Evolutionary conservation across 2,888 invertebrate species (phyloP), one percentile per base, ranked within the genome.

Genomic region (Sarcophaga rosellei): DNA sequence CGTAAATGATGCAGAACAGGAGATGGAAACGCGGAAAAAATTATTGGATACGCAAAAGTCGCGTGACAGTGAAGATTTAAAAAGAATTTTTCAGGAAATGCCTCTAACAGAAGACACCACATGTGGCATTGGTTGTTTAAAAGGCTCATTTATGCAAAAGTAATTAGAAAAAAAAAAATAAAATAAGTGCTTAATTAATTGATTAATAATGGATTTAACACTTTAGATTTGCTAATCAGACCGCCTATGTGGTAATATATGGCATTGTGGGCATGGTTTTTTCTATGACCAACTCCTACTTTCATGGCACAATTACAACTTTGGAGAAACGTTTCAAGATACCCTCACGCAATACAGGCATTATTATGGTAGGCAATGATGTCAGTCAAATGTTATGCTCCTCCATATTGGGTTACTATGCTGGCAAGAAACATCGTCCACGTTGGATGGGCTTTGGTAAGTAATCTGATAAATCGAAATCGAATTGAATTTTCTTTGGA

Each of bases 251-350:
- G 3, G 93, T 95, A 78, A 91, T 96, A 0, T 96, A 95, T 89
- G 95, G 96, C 17, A 91, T 96, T n/a, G 93, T 95, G 10, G 96
- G 96, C 1, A 95, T 95, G 88, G 94, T 95, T 83, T 95, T 95
- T 90, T 94, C 95, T n/a, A 96, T 96, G 88, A 95, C 95, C 78
- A 95, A 94, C 89, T 94, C 96, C 0, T 96, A 96, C 90, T 96
- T 95, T 89, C 95, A 95, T 89, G 96, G 95, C 4, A 96, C 95
- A 20, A 95, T 96, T 76, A 95, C 96, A 25, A 96, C 96, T 0
- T 92, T 96, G 88, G 96, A 96, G 90, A 96, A 96, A 90, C 94
- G 96, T 87, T 96, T 95, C 90, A 95, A 95, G 91, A 96, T 96
- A 89, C 95, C 96, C 15, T 95, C 95, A 62, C 94, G 94, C 90